Evolutionary conservation across 2,888 invertebrate genomes (phyloP), one percentile per base, ranked within the genome.

Genomic region (Ernsta delagoae): DNA sequence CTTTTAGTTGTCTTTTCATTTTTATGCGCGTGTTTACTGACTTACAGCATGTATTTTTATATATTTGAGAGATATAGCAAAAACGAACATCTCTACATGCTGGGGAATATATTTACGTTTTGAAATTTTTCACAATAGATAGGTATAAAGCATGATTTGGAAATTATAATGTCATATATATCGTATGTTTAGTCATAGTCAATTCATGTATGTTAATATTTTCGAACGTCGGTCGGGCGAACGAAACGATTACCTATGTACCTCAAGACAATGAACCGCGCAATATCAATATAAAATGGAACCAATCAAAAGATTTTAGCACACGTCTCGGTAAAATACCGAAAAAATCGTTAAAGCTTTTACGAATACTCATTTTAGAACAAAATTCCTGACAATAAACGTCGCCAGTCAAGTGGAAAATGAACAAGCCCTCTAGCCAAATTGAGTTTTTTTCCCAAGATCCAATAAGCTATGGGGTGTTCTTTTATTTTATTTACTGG

Each of bases 11-110:
- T 81, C 3, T n/a, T 81, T 0, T 56, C 73, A 16, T 76, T 84
- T 43, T 48, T 81, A 0, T 39, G 78, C 0, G 79, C 83, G 4
- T 81, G 82, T 64, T 1, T 87, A 4, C 43, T 85, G 6, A 82
- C 77, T 0, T 88, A 84, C 71, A 83, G 78, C 65, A 82, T 85
- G 81, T 88, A 88, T 74, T 68, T 83, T 0, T 82, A 85, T 64
- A 80, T 85, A 0, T 85, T 87, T 66, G 77, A 85, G 66, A 77
- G 75, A n/a, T 75, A 79, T 24, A 76, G 75, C 16, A 78, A 74
- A 39, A 83, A 81, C 71, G 80, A 80, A 3, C 76, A 81, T 59
- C 64, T 80, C 41, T 77, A 77, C 57, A 65, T 84, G 63, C 72
- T 88, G 12, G 84, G 84, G 16, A 83, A 77, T 74, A 78, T 85